phyloP scores from a whole-genome alignment of 2,113 vertebrate genomes.

The Myiozetetes cayanensis region DNA sequence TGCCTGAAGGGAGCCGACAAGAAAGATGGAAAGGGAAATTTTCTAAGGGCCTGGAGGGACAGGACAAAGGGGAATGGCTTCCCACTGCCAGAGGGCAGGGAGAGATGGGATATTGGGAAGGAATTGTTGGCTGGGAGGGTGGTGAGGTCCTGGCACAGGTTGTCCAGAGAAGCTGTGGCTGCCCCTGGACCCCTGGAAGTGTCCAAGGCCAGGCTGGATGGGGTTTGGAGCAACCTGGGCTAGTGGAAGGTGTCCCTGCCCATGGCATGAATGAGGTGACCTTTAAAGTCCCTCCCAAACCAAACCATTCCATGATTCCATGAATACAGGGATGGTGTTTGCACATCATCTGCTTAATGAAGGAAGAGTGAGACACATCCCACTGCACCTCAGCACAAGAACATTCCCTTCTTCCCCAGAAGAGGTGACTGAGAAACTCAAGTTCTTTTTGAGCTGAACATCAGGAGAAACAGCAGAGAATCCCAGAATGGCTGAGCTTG shows the following conservation, averaged over 20 bases:
- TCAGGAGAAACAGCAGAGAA: not conserved
- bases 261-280: not conserved
- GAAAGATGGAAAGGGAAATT: not conserved
- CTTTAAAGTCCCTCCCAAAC: not conserved
- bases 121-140: not conserved
- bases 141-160: not conserved
- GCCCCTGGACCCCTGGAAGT: not conserved
- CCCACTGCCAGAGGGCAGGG: not conserved
- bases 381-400: not conserved
- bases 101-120: fast-evolving
- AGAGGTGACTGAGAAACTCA: not conserved
- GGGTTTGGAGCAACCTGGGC: not conserved
- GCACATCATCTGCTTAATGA: not conserved
- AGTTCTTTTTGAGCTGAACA: not conserved
- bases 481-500: no score
- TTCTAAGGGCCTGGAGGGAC: not conserved
- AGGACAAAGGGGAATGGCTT: not conserved
- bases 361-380: not conserved
- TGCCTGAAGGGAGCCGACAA: not conserved
- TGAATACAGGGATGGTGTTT: not conserved
- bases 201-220: not conserved
- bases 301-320: not conserved
- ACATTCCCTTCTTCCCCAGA: not conserved
- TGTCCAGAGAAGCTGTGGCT: not conserved
- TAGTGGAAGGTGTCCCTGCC: not conserved